A percentile compares a stretch with the other conserved stretches of the same genome.
Evolutionary conservation across 2,113 vertebrate species (phyloP).

Genomic region (Nibea albiflora): DNA sequence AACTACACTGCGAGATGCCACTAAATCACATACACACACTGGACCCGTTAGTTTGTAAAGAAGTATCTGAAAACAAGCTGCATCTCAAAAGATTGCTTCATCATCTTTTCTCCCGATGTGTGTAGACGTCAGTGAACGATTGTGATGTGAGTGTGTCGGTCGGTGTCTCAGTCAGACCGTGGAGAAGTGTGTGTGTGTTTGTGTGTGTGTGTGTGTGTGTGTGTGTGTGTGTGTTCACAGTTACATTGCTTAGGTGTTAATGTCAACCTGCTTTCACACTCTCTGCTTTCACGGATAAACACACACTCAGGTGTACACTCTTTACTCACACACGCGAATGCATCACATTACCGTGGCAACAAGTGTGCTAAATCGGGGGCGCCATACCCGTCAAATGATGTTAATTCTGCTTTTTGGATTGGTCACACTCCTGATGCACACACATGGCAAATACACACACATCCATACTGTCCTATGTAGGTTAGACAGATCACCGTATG

Average conservation of each 20-base stretch:
- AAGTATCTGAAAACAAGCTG: neutral
- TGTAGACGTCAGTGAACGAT: too few relatives aligned
- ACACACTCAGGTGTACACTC: neutral
- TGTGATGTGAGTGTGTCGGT: neutral
- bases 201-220: neutral
- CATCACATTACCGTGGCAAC: conserved; percentile 49
- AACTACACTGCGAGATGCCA: too few relatives aligned
- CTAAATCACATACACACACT: too few relatives aligned
- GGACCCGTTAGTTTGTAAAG: too few relatives aligned
- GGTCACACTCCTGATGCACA: conserved; percentile 8
- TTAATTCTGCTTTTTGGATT: conserved; percentile 32
- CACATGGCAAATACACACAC: conserved; percentile 2
- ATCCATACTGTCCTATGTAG: neutral
- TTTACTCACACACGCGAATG: neutral
- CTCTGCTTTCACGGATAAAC: neutral
- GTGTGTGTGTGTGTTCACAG: neutral
- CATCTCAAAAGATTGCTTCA: too few relatives aligned
- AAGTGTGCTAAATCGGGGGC: conserved; percentile 26
- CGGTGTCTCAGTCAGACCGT: neutral
- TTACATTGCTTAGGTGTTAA: conserved; percentile 7
- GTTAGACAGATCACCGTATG: neutral
- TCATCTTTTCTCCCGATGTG: too few relatives aligned
- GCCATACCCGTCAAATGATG: conserved; percentile 18
- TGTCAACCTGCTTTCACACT: conserved; percentile 22
- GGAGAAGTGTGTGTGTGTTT: neutral